Percentiles rank a stretch among this genome's conserved stretches.
phyloP scores from a whole-genome alignment of 2,797 vertebrate species.

The Agapornis canus region DNA sequence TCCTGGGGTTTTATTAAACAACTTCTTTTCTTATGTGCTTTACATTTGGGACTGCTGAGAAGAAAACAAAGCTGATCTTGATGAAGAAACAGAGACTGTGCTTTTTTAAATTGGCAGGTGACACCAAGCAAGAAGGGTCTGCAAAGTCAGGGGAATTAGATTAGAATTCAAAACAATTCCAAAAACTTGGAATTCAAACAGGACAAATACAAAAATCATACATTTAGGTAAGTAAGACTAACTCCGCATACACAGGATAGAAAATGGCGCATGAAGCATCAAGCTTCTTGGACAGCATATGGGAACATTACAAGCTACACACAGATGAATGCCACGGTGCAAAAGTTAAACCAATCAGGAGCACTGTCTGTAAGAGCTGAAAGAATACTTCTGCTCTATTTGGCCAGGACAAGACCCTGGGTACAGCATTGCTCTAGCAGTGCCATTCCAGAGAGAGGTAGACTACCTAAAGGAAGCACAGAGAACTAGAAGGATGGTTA shows the following conservation, averaged over 20 bases:
- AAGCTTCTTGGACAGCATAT: background rate
- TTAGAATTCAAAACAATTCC: background rate
- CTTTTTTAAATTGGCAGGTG: background rate
- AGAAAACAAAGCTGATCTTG: background rate
- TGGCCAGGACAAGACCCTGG: background rate
- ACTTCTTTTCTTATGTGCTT: background rate
- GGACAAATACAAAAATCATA: background rate
- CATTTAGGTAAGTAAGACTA: background rate
- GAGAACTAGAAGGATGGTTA: background rate
- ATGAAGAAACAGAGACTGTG: background rate
- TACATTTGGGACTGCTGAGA: background rate
- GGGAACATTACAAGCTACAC: background rate
- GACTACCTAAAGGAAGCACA: background rate
- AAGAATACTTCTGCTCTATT: background rate
- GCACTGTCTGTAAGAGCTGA: background rate
- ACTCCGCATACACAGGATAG: background rate
- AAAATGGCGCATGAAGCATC: background rate
- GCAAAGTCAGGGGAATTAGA: background rate
- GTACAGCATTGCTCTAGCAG: background rate
- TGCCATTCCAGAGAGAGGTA: background rate
- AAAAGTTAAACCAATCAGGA: background rate
- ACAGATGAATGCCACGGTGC: accelerated
- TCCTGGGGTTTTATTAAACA: background rate
- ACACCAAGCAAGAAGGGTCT: background rate
- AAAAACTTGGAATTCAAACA: background rate